phyloP scores from a whole-genome alignment of 1,140 invertebrate genomes.

The Sitobion miscanthi region DNA sequence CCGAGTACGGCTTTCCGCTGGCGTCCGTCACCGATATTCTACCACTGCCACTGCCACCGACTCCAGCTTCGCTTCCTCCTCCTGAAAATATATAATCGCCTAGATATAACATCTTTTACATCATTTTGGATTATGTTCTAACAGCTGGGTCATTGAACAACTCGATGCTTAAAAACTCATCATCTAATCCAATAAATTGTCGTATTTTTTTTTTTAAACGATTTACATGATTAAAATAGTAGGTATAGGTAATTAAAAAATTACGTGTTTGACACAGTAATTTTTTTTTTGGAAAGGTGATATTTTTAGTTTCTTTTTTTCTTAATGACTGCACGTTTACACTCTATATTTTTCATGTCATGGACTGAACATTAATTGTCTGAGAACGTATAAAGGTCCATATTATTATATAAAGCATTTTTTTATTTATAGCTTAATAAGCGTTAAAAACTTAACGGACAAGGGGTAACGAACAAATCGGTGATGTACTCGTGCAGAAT shows the following conservation, averaged over 20 bases:
- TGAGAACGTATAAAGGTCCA: background rate
- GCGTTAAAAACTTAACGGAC: no score
- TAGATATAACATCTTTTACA: background rate
- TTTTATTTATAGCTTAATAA: background rate
- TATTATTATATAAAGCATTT: background rate
- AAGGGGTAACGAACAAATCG: background rate
- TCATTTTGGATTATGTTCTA: background rate
- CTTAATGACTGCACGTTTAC: background rate
- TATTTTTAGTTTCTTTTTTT: background rate
- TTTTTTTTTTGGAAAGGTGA: background rate
- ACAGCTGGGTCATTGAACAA: background rate
- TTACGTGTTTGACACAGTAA: background rate
- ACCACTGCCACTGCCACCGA: conserved; percentile 64
- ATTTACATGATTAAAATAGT: background rate
- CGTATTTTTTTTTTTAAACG: background rate
- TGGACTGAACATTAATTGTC: background rate
- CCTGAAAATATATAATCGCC: background rate
- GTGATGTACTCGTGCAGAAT: background rate
- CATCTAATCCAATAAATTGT: background rate
- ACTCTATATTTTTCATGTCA: background rate
- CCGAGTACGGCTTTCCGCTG: conserved; percentile 76
- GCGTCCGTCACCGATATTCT: conserved; percentile 80
- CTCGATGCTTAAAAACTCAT: background rate
- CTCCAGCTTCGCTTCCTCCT: background rate
- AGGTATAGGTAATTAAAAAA: background rate